These are phyloP conservation scores for Nestor notabilis DNA, from an alignment of 2,113 vertebrate genomes.

Conservation along the genomic window DNA sequence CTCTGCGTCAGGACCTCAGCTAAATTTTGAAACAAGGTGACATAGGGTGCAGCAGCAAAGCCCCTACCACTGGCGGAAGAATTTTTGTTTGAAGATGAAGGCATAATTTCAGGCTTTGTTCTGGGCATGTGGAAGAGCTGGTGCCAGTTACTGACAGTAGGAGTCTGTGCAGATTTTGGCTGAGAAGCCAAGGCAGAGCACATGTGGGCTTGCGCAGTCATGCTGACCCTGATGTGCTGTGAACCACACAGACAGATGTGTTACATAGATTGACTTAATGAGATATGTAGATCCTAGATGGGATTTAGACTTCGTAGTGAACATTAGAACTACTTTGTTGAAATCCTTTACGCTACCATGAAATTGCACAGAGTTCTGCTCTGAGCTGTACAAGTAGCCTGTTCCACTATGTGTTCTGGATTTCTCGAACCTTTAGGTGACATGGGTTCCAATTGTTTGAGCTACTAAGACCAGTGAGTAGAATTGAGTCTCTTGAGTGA, in stretches of 20 bases:
- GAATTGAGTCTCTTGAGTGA: not conserved
- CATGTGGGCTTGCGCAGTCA: not conserved
- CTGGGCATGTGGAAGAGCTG: not conserved
- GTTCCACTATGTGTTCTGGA: not conserved
- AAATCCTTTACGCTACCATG: not conserved
- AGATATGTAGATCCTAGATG: not conserved
- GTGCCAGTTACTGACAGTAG: not conserved
- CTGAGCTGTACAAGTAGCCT: not conserved
- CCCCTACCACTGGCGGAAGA: not conserved
- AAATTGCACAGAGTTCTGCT: not conserved
- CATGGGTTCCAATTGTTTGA: not conserved
- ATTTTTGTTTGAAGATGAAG: not conserved
- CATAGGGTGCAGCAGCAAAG: not conserved
- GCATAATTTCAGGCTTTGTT: not conserved
- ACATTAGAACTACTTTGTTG: not conserved
- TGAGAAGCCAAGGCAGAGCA: not conserved
- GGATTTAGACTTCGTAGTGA: not conserved
- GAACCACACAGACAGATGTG: fast-evolving
- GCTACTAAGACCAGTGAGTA: not conserved
- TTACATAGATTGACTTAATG: not conserved
- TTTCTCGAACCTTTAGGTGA: not conserved
- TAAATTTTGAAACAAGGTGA: not conserved
- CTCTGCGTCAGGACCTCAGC: not conserved
- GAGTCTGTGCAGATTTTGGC: not conserved
- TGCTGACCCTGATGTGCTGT: not conserved